Conservation (phyloP, 2,113 vertebrate species). For the Myotis davidii region DNA sequence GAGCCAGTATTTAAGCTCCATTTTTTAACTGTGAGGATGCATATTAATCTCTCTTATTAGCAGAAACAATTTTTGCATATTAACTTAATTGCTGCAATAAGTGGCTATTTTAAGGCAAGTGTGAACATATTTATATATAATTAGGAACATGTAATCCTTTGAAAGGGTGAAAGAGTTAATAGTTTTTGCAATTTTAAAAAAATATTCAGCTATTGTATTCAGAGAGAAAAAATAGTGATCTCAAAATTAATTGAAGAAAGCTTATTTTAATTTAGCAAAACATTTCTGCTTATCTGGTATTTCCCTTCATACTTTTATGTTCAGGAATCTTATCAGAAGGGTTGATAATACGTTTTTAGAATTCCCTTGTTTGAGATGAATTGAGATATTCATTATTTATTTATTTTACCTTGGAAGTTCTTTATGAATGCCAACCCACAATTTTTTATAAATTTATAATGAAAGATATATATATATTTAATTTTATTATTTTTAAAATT, state of each 20-base stretch:
- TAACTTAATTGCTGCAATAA: slow-evolving; percentile 60
- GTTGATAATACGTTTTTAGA: background rate
- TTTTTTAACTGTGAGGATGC: background rate
- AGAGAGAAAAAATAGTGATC: background rate
- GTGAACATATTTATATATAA: slow-evolving; percentile 49
- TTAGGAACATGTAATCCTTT: slow-evolving; percentile 9
- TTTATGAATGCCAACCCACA: background rate
- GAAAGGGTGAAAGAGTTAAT: slow-evolving; percentile 23
- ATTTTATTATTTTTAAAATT: no score
- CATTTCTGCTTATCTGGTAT: background rate
- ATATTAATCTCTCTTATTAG: slow-evolving; percentile 55
- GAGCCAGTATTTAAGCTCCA: background rate
- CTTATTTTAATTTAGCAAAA: background rate
- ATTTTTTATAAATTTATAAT: background rate
- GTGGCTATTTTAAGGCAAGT: slow-evolving; percentile 59
- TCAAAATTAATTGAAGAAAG: slow-evolving; percentile 4
- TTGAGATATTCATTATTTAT: background rate
- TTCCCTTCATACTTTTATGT: background rate
- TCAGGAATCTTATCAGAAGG: background rate
- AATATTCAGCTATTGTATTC: background rate
- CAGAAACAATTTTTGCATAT: slow-evolving; percentile 51
- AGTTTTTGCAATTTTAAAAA: background rate
- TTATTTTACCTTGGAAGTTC: background rate
- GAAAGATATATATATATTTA: background rate
- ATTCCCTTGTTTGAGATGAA: background rate